Percentiles rank a stretch among this genome's conserved stretches.
phyloP scores from a whole-genome alignment of 2,113 vertebrate genomes.

The Rhodinocichla rosea region DNA sequence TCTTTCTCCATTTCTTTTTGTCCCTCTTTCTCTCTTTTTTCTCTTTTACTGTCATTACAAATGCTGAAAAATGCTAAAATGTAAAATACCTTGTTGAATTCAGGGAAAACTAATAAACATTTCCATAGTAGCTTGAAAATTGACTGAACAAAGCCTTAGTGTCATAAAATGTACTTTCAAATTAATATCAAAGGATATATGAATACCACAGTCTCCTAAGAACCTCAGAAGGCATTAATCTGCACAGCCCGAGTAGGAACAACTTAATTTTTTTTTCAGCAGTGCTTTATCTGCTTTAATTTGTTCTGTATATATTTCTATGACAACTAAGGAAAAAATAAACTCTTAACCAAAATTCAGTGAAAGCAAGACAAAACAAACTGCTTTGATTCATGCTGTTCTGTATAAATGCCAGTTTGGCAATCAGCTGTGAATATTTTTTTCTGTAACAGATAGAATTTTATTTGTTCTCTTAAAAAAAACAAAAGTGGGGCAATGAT shows the following conservation, averaged over 20 bases:
- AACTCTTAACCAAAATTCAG: conserved; percentile 9
- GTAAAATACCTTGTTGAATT: not conserved
- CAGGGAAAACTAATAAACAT: not conserved
- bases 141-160: not conserved
- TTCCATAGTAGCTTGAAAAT: not conserved
- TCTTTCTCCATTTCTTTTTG: not conserved
- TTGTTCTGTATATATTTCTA: conserved; percentile 22
- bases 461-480: not conserved
- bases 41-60: not conserved
- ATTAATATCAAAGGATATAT: not conserved
- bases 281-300: conserved; percentile 15
- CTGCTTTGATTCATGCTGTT: conserved; percentile 1
- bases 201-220: not conserved
- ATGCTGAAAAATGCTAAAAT: not conserved
- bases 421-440: not conserved
- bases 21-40: not conserved
- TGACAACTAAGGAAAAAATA: conserved; percentile 40
- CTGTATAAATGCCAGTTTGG: conserved; percentile 11
- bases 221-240: not conserved
- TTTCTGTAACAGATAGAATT: not conserved
- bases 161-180: not conserved
- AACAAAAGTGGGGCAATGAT: not conserved
- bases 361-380: conserved; percentile 22
- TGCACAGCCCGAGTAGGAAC: not conserved
- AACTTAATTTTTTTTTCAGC: not conserved